Base-by-base conservation (phyloP, 2,113 vertebrate genomes). In the Cebus imitator region DNA sequence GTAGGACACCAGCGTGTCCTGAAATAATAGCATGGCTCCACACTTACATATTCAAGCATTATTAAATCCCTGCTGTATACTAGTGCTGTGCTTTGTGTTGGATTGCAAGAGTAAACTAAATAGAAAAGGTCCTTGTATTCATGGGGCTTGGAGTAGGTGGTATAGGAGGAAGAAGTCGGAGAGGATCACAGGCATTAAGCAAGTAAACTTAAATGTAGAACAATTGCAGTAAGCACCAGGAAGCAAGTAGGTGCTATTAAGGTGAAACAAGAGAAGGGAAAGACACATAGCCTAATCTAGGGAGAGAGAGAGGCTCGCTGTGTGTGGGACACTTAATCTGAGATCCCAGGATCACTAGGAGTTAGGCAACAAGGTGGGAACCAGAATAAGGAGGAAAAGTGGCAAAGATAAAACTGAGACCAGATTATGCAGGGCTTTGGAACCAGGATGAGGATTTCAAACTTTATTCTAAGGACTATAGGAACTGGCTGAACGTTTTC, bases 41-140 rank as follows among this genome's bases (percentile, higher is more conserved):
- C 12, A 83, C 32, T 32, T 37, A 21, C 5, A 10, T 43, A 48
- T 17, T 55, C 25, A 61, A 35, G 14, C 6, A 3, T n/a, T 91
- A n/a, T 1, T 58, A 20, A 93, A 85, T 43, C 32, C 55, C 75
- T 70, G 14, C 75, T 50, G 9, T 80, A 1, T 58, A 14, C 45
- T 30, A 80, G 68, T 50, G 14, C 30, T 66, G 8, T 91, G 40
- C 25, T 88, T 9, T 55, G 55, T 91, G 48, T 8, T 72, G 35
- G 35, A 5, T 52, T 48, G 20, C 12, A 64, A 52, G 64, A 91
- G 35, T 64, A 94, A 94, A 72, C 61, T 83, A 57, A 82, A 80
- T 7, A 50, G 55, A 30, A 30, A 32, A 92, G 13, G 25, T 40
- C 5, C 4, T 27, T 61, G 7, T 50, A 48, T 84, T 93, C 55